Conservation (phyloP, 2,797 vertebrate genomes). For the Lutjanus argentimaculatus region DNA sequence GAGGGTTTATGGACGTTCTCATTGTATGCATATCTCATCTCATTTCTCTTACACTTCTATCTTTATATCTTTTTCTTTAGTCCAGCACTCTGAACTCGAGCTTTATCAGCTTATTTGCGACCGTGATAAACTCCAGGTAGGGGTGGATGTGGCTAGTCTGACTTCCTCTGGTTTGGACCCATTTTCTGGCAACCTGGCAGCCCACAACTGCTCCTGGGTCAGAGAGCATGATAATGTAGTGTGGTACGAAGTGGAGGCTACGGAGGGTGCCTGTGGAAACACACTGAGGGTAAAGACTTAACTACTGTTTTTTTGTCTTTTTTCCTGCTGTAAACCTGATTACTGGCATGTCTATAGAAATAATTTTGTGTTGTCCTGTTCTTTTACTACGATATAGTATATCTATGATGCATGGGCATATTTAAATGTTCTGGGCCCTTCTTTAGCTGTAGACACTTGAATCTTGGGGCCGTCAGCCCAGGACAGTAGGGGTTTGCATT, state of each 20-base stretch:
- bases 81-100: accelerated
- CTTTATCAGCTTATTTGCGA: constrained; percentile 63
- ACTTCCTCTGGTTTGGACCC: constrained; percentile 56
- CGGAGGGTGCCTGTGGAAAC: constrained; percentile 73
- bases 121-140: constrained; percentile 55
- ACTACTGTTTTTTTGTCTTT: background rate
- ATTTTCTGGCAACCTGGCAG: constrained; percentile 70
- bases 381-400: background rate
- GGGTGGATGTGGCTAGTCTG: constrained; percentile 21
- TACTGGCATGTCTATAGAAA: background rate
- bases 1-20: background rate
- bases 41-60: background rate
- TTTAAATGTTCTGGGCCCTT: background rate
- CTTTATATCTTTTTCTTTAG: constrained; percentile 32
- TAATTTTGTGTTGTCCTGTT: background rate
- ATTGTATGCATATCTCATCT: background rate
- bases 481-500: too few species aligned
- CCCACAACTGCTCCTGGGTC: constrained; percentile 52
- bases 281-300: constrained; percentile 63
- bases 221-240: constrained; percentile 19
- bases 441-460: too few species aligned
- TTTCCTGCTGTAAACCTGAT: background rate
- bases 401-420: background rate
- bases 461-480: too few species aligned
- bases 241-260: constrained; percentile 73